phyloP scores from a whole-genome alignment of 2,113 vertebrate genomes.

The Leucoraja erinaceus region DNA sequence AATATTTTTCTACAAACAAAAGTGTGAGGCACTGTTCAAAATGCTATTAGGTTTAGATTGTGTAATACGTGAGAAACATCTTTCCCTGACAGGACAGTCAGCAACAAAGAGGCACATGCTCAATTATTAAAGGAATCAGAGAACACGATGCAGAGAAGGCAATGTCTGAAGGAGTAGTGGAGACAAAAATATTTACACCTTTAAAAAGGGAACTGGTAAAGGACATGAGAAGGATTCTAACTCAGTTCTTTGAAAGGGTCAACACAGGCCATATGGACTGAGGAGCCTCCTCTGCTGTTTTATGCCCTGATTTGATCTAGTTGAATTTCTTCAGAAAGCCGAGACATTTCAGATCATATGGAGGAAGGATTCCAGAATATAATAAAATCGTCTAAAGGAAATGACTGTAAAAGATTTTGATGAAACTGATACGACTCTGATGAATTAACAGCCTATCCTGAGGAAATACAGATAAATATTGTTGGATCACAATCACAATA shows the following conservation, averaged over 20 bases:
- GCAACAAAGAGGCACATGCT: background rate
- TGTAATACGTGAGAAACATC: background rate
- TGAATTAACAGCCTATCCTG: background rate
- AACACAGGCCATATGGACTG: background rate
- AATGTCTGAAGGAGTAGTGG: no score
- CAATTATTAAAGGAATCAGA: no score
- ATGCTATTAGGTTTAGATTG: background rate
- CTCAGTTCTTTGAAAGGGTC: background rate
- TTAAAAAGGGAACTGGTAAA: no score
- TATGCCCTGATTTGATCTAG: background rate
- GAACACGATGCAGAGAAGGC: no score
- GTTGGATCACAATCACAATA: no score
- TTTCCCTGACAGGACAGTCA: background rate
- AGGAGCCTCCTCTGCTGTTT: background rate
- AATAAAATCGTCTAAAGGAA: background rate
- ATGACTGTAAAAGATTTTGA: background rate
- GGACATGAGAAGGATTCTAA: no score
- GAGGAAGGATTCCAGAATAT: background rate
- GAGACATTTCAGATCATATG: background rate
- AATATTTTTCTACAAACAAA: no score
- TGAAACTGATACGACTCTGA: background rate
- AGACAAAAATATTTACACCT: no score
- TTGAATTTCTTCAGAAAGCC: background rate
- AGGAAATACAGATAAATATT: background rate
- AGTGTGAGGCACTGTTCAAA: no score